phyloP scores from a whole-genome alignment of 2,113 vertebrate genomes.

The Myotis davidii region DNA sequence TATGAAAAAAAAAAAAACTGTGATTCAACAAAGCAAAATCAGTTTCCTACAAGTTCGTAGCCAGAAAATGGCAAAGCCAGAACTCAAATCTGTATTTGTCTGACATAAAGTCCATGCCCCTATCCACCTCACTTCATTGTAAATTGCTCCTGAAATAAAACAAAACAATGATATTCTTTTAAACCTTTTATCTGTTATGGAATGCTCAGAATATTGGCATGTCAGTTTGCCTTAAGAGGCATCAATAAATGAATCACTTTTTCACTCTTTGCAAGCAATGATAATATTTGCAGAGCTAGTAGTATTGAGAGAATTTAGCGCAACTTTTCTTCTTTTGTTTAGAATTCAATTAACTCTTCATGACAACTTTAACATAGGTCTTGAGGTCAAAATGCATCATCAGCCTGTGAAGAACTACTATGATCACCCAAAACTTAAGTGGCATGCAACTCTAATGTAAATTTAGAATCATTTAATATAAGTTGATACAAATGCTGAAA shows the following conservation, averaged over 20 bases:
- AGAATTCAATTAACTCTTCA: not conserved
- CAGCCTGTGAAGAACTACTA: not conserved
- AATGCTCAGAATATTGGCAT: not conserved
- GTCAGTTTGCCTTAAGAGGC: not conserved
- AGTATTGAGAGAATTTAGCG: not conserved
- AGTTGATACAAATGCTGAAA: not conserved
- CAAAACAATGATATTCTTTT: not conserved
- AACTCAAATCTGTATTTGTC: not conserved
- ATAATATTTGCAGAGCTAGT: not conserved
- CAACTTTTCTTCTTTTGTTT: not conserved
- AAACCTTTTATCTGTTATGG: not conserved
- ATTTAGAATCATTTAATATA: not conserved
- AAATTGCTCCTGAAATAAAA: not conserved
- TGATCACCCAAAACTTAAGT: slow-evolving; percentile 14
- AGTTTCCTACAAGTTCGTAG: not conserved
- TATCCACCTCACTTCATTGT: not conserved
- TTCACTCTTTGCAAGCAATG: not conserved
- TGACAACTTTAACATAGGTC: not conserved
- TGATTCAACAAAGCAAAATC: not conserved
- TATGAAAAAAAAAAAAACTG: not conserved
- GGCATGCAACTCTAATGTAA: not conserved
- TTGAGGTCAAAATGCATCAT: not conserved
- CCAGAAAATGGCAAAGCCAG: not conserved
- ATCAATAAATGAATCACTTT: not conserved
- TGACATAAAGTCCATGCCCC: not conserved